Conservation (phyloP, 1,140 invertebrate genomes). For the Maniola jurtina region DNA sequence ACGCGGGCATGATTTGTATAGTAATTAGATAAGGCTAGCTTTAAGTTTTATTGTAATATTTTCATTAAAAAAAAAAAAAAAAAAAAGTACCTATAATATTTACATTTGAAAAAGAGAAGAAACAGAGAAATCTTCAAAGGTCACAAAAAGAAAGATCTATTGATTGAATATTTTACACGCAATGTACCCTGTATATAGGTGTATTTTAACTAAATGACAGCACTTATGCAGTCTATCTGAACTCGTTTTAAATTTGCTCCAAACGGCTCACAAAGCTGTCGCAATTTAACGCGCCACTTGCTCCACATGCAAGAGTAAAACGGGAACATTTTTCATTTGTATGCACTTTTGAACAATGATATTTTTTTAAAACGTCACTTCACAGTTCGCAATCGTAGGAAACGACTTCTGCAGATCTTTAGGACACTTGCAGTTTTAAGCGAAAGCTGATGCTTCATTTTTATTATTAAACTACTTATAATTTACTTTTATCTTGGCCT, state of each 20-base stretch:
- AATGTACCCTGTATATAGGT: background rate
- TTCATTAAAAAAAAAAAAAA: too few relatives aligned
- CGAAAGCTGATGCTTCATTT: too few relatives aligned
- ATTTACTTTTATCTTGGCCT: too few relatives aligned
- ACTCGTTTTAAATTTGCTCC: slow-evolving; percentile 29
- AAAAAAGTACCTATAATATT: too few relatives aligned
- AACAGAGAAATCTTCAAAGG: too few relatives aligned
- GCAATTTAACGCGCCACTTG: slow-evolving; percentile 42
- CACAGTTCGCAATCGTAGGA: slow-evolving; percentile 1
- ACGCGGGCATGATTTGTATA: too few relatives aligned
- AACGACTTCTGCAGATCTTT: background rate
- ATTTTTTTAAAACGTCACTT: background rate
- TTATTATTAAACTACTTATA: too few relatives aligned
- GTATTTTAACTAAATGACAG: slow-evolving; percentile 13
- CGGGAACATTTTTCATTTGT: slow-evolving; percentile 30
- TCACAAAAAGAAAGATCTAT: too few relatives aligned
- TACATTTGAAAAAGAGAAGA: too few relatives aligned
- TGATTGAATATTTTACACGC: too few relatives aligned
- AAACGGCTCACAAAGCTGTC: slow-evolving; percentile 36
- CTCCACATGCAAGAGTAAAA: slow-evolving; percentile 32
- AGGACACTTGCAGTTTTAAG: background rate
- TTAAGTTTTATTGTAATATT: too few relatives aligned
- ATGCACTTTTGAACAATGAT: slow-evolving; percentile 12
- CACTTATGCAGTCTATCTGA: slow-evolving; percentile 22
- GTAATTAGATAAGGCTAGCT: too few relatives aligned